These are phyloP conservation scores for Drosophila quasianomalipes DNA, from an alignment of 2,888 invertebrate genomes.

Conservation along the genomic window DNA sequence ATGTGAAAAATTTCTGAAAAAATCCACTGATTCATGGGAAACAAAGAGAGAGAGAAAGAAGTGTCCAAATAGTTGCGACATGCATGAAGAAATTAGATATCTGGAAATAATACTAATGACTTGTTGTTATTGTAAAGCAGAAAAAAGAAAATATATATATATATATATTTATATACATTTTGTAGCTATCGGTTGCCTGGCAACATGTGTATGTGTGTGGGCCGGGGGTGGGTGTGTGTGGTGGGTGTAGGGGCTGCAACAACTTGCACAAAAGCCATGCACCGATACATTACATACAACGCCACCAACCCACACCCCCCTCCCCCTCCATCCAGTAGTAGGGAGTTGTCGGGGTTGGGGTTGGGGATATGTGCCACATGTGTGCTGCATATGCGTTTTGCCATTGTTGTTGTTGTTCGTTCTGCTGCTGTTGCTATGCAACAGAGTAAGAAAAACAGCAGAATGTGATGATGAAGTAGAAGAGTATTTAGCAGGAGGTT, in stretches of 20 bases:
- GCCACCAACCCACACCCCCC: neutral
- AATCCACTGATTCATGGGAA: constrained; percentile 19
- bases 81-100: constrained; percentile 1
- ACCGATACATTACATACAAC: neutral
- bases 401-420: constrained; percentile 32
- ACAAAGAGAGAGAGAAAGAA: neutral
- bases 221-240: neutral
- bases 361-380: constrained; percentile 37
- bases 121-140: constrained; percentile 5
- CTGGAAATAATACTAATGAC: constrained; percentile 1
- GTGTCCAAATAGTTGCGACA: constrained; percentile 11
- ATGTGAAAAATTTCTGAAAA: neutral
- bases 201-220: constrained; percentile 17
- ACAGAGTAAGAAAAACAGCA: constrained; percentile 23
- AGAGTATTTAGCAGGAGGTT: neutral
- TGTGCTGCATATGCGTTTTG: constrained; percentile 64
- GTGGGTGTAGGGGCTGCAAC: constrained; percentile 20
- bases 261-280: constrained; percentile 29
- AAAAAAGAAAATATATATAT: constrained; percentile 1
- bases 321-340: neutral
- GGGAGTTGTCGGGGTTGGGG: neutral
- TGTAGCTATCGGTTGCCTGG: constrained; percentile 39
- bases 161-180: constrained; percentile 2
- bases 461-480: constrained; percentile 14
- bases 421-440: constrained; percentile 41